Conservation (phyloP, 2,888 invertebrate species). For the Carpatolechia fugitivella region DNA sequence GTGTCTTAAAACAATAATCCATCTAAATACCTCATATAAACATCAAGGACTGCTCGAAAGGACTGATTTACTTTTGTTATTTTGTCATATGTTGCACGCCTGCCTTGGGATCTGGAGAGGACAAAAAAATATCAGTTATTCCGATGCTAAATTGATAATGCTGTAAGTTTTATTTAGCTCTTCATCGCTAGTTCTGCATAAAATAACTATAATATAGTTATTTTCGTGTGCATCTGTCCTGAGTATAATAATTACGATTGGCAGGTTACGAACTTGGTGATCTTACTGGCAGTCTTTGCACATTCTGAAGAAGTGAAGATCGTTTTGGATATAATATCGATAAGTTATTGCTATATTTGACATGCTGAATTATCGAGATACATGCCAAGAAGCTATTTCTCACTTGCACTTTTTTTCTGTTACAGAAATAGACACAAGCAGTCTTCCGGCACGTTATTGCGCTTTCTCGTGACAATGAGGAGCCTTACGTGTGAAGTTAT, state of each 20-base stretch:
- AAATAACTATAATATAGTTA: slow-evolving; percentile 21
- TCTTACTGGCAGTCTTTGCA: slow-evolving; percentile 28
- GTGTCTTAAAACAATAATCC: slow-evolving; percentile 48
- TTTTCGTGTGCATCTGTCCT: slow-evolving; percentile 22
- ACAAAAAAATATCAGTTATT: slow-evolving; percentile 73
- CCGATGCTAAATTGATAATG: slow-evolving; percentile 74
- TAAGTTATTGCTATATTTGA: neutral
- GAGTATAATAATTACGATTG: slow-evolving; percentile 39
- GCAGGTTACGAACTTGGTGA: slow-evolving; percentile 49
- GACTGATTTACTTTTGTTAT: slow-evolving; percentile 61
- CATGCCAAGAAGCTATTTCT: neutral
- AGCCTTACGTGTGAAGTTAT: slow-evolving; percentile 55
- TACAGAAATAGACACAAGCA: slow-evolving; percentile 72
- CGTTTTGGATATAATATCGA: neutral
- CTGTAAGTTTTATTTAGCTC: slow-evolving; percentile 59
- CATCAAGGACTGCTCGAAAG: slow-evolving; percentile 37
- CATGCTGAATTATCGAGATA: neutral
- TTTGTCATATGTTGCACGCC: slow-evolving; percentile 77
- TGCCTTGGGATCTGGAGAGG: slow-evolving; percentile 72
- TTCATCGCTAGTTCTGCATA: slow-evolving; percentile 29
- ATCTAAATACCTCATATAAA: slow-evolving; percentile 38
- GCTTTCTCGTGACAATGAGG: slow-evolving; percentile 65
- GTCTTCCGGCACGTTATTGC: slow-evolving; percentile 64
- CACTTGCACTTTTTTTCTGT: slow-evolving; percentile 50
- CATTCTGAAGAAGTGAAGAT: slow-evolving; percentile 26